Conservation (phyloP, 2,113 vertebrate genomes). For the Entelurus aequoreus region DNA sequence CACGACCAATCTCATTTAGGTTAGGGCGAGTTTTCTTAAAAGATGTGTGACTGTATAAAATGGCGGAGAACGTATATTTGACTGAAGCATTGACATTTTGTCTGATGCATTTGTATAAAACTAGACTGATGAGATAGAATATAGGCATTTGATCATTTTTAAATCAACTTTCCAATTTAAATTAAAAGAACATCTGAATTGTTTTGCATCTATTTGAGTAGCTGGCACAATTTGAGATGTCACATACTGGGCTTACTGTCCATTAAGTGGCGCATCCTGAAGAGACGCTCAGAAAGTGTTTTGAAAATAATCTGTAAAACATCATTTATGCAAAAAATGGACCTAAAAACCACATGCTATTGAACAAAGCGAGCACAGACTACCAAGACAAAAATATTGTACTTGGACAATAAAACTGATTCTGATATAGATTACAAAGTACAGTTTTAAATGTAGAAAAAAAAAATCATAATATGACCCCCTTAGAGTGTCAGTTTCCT, state of each 20-base stretch:
- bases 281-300: too few species aligned
- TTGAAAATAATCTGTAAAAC: too few species aligned
- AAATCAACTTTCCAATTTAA: not conserved
- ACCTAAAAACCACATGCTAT: not conserved
- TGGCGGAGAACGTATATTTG: too few species aligned
- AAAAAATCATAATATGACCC: too few species aligned
- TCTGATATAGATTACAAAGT: too few species aligned
- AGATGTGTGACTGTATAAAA: too few species aligned
- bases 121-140: not conserved
- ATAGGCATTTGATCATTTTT: not conserved
- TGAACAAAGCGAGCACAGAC: too few species aligned
- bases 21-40: not conserved
- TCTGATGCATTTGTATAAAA: not conserved
- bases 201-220: not conserved
- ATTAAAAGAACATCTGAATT: not conserved
- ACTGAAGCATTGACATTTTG: not conserved
- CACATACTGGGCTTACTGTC: not conserved
- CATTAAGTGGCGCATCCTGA: too few species aligned
- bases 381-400: too few species aligned
- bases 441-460: too few species aligned
- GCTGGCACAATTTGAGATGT: not conserved
- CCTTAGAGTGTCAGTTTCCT: not conserved
- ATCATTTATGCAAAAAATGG: too few species aligned
- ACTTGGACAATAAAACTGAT: too few species aligned
- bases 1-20: not conserved